phyloP scores from a whole-genome alignment of 2,888 invertebrate species.

The Limulus polyphemus region DNA sequence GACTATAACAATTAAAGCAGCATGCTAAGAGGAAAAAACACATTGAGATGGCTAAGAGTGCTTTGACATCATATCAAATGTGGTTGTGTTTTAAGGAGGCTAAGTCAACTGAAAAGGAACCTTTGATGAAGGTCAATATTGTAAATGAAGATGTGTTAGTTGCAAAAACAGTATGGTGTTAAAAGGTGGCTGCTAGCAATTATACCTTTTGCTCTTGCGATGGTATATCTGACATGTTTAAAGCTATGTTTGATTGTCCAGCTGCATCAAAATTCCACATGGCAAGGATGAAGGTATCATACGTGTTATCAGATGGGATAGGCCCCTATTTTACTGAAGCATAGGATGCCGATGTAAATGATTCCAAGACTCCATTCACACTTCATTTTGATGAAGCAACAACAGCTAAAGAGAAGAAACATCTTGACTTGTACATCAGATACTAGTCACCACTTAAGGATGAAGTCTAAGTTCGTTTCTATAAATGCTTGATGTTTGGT shows the following conservation, averaged over 20 bases:
- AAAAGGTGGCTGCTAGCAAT: neutral
- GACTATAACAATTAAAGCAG: neutral
- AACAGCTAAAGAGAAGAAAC: neutral
- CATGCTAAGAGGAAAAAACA: constrained; percentile 1
- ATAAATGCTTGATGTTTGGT: neutral
- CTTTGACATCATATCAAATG: neutral
- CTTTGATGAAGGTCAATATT: neutral
- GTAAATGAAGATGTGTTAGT: neutral
- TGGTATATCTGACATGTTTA: neutral
- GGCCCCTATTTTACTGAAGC: neutral
- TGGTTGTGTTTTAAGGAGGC: too few relatives aligned
- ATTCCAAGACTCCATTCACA: too few relatives aligned
- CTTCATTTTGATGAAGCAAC: constrained; percentile 1
- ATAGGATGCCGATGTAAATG: too few relatives aligned
- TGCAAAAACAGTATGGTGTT: neutral
- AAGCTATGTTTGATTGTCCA: neutral
- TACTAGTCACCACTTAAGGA: neutral
- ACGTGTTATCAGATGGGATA: neutral
- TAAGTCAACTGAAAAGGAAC: neutral
- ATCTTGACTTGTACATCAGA: neutral
- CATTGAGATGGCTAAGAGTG: neutral
- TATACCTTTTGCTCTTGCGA: neutral
- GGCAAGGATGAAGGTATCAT: neutral
- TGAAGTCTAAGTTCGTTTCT: neutral
- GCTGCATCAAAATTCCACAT: neutral